A percentile compares a stretch with the other conserved stretches of the same genome.
These are phyloP conservation scores for Peromyscus leucopus DNA, from an alignment of 2,113 vertebrate species.

Conservation along the genomic window DNA sequence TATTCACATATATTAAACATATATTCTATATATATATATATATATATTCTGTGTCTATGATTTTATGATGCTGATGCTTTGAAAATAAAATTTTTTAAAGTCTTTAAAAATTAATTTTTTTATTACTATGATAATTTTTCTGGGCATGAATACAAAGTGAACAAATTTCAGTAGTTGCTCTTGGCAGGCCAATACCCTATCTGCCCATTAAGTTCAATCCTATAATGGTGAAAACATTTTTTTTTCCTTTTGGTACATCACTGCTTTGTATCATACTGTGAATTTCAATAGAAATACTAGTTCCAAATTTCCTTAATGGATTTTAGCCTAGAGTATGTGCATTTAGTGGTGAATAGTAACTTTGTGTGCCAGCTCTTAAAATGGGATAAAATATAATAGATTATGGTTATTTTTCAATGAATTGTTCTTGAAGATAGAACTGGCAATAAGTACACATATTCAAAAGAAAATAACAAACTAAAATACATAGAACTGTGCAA, in stretches of 20 bases:
- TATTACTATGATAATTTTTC: constrained; percentile 8
- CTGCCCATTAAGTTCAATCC: constrained; percentile 51
- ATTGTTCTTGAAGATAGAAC: constrained; percentile 41
- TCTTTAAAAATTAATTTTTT: constrained; percentile 46
- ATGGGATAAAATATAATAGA: constrained; percentile 39
- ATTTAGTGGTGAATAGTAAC: constrained; percentile 61
- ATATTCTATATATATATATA: neutral
- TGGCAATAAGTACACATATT: neutral
- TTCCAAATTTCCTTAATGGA: constrained; percentile 73
- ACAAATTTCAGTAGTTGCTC: constrained; percentile 32
- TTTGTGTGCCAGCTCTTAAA: constrained; percentile 49
- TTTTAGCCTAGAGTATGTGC: constrained; percentile 44
- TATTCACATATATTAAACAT: neutral
- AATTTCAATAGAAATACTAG: constrained; percentile 67
- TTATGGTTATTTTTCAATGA: constrained; percentile 57
- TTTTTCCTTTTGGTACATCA: neutral
- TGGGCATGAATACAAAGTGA: constrained; percentile 46
- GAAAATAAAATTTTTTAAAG: constrained; percentile 32
- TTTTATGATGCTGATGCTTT: neutral
- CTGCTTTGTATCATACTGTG: constrained; percentile 54
- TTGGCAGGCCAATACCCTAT: neutral
- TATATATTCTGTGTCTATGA: neutral
- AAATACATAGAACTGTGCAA: neutral
- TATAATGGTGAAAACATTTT: constrained; percentile 26
- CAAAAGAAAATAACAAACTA: constrained; percentile 3